phyloP scores from a whole-genome alignment of 2,888 invertebrate species.

The Phymatocera aterrima region DNA sequence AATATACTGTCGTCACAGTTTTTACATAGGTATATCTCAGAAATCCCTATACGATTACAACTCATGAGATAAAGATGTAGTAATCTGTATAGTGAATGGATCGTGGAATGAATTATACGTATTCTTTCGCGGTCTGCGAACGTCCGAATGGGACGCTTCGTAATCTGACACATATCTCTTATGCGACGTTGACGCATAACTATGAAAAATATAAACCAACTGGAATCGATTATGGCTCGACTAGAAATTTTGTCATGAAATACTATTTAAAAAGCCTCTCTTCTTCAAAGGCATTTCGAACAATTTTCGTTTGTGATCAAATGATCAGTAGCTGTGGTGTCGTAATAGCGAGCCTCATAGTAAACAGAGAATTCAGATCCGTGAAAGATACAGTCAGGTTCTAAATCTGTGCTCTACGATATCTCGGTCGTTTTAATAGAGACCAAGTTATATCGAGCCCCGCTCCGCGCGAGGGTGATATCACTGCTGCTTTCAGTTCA shows the following conservation, averaged over 20 bases:
- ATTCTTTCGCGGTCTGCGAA: conserved; percentile 24
- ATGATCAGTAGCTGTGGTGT: neutral
- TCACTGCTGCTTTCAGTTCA: conserved; percentile 46
- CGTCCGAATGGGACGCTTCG: neutral
- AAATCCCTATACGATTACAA: conserved; percentile 18
- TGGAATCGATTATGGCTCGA: neutral
- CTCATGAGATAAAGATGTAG: neutral
- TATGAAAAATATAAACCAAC: neutral
- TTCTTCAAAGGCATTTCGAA: neutral
- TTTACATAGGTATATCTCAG: neutral
- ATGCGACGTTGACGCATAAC: neutral
- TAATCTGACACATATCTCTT: neutral
- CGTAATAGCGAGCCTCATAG: neutral
- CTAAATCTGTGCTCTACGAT: conserved; percentile 29
- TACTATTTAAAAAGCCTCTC: no score
- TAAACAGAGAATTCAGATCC: conserved; percentile 1
- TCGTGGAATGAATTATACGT: neutral
- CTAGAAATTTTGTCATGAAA: neutral
- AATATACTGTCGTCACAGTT: neutral
- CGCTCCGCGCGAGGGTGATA: no score
- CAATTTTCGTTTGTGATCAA: neutral
- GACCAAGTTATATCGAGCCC: conserved; percentile 45
- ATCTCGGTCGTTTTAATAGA: conserved; percentile 45
- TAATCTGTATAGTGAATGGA: neutral
- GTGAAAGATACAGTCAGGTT: conserved; percentile 11